Percentiles rank a stretch among this genome's conserved stretches.
phyloP scores from a whole-genome alignment of 2,797 vertebrate genomes.

The Urophycis tenuis region DNA sequence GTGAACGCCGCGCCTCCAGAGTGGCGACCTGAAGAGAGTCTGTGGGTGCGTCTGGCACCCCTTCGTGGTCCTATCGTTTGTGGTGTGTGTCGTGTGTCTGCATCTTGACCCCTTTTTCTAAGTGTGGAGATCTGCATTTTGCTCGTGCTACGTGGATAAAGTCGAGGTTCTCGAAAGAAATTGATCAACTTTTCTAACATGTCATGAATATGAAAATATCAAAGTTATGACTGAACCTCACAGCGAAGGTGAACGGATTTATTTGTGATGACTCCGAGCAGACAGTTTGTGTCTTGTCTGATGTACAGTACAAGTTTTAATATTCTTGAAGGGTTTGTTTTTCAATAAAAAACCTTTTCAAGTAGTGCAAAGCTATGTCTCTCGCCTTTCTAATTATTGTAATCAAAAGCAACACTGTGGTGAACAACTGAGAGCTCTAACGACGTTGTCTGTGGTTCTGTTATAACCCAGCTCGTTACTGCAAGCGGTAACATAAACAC shows the following conservation, averaged over 20 bases:
- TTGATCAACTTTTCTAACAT: constrained; percentile 19
- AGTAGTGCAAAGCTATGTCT: no score
- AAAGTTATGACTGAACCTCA: constrained; percentile 15
- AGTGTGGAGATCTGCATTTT: constrained; percentile 5
- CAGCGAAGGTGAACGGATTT: neutral
- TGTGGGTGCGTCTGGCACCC: neutral
- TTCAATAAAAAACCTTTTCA: constrained; percentile 47
- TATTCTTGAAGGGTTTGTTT: constrained; percentile 32
- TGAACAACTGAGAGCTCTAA: no score
- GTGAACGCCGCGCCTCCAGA: no score
- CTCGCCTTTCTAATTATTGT: no score
- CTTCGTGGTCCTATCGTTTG: constrained; percentile 9
- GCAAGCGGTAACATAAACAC: no score
- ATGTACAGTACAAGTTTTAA: constrained; percentile 21
- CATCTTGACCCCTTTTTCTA: constrained; percentile 11
- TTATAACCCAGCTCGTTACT: no score
- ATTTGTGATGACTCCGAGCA: no score
- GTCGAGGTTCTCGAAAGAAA: constrained; percentile 24
- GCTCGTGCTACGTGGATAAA: constrained; percentile 20
- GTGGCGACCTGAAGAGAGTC: no score
- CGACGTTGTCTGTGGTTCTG: no score
- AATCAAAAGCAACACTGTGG: no score
- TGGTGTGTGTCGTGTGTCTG: neutral
- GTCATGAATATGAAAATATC: constrained; percentile 26
- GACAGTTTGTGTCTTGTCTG: neutral